Conservation (phyloP, 1,140 invertebrate species). For the Geopemphigus sp. region DNA sequence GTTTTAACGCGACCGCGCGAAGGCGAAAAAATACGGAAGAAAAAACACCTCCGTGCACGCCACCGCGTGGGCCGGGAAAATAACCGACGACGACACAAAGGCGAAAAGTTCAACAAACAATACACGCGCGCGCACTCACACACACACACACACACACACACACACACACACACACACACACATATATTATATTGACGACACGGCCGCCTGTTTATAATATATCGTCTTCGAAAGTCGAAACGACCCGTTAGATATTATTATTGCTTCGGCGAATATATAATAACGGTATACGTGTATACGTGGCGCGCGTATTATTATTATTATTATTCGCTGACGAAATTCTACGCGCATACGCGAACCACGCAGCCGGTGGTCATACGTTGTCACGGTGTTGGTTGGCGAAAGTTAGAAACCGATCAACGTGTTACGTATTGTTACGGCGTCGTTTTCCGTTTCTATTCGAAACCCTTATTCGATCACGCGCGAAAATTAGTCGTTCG, state of each 20-base stretch:
- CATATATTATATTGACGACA: conserved; percentile 14
- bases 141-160: neutral
- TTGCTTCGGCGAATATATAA: conserved; percentile 5
- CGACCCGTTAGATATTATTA: conserved; percentile 34
- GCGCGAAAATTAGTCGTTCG: too few relatives aligned
- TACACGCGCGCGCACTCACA: neutral
- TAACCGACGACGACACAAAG: conserved; percentile 10
- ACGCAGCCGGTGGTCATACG: conserved; percentile 8
- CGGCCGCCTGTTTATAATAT: conserved; percentile 20
- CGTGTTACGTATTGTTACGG: too few relatives aligned
- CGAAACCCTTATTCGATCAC: too few relatives aligned
- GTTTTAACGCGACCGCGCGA: neutral
- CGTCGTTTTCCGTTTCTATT: too few relatives aligned
- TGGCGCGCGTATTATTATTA: neutral
- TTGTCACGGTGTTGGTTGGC: neutral
- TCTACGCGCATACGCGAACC: neutral
- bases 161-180: neutral
- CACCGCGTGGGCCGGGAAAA: neutral
- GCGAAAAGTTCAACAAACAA: conserved; percentile 35
- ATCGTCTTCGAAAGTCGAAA: conserved; percentile 35
- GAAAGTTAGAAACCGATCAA: conserved; percentile 27
- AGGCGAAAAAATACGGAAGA: neutral
- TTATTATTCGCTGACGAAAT: too few relatives aligned
- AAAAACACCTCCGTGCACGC: neutral
- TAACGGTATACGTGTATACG: neutral